phyloP scores from a whole-genome alignment of 2,113 vertebrate species.

The Chiloscyllium plagiosum region DNA sequence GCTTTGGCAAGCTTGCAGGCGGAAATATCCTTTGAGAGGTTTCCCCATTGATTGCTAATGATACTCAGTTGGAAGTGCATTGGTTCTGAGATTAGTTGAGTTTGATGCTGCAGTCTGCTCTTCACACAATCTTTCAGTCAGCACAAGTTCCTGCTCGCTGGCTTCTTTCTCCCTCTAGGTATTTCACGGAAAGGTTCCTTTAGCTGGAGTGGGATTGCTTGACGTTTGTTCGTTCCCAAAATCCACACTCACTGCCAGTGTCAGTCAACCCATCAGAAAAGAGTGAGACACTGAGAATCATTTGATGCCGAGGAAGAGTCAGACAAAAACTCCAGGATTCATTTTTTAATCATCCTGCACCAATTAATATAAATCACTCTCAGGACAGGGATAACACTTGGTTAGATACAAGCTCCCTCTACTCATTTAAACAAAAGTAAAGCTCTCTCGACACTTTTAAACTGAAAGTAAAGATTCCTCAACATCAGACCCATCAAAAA shows the following conservation, averaged over 20 bases:
- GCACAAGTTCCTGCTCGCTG: neutral
- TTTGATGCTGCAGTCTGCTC: neutral
- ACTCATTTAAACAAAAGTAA: too few relatives aligned
- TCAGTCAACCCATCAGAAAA: neutral
- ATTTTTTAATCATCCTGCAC: neutral
- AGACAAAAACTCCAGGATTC: neutral
- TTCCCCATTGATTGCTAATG: neutral
- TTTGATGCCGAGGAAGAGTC: neutral
- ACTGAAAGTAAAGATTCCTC: neutral
- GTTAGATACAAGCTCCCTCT: too few relatives aligned
- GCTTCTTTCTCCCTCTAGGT: neutral
- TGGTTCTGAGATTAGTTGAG: neutral
- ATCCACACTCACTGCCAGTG: neutral
- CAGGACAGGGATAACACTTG: neutral
- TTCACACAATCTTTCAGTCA: neutral
- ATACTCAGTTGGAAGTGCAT: neutral
- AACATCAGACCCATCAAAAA: too few relatives aligned
- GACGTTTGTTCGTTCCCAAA: neutral
- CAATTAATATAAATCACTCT: neutral
- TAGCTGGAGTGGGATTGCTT: neutral
- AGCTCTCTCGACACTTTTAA: too few relatives aligned
- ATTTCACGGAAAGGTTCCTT: neutral
- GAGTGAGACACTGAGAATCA: neutral
- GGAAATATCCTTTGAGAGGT: neutral
- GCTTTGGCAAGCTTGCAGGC: neutral